These are phyloP conservation scores for Rousettus madagascariensis DNA, from an alignment of 2,797 vertebrate genomes.

Conservation along the genomic window DNA sequence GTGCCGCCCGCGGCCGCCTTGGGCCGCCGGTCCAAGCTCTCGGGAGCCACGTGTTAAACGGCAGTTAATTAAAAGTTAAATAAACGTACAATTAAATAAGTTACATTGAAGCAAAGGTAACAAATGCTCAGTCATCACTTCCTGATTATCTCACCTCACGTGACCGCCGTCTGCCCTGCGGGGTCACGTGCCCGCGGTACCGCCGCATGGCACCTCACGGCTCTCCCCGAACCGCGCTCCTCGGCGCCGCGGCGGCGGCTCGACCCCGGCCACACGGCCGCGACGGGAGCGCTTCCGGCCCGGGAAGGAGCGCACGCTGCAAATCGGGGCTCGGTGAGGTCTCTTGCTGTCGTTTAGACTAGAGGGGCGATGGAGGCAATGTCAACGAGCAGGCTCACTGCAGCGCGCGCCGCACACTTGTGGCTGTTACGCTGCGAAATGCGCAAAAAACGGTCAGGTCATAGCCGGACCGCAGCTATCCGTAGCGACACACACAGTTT, in stretches of 20 bases:
- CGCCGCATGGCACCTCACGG: rapidly evolving
- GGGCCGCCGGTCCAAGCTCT: rapidly evolving
- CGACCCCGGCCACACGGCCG: rapidly evolving
- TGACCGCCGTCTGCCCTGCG: too few species aligned
- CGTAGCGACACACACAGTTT: not conserved
- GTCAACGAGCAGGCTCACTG: not conserved
- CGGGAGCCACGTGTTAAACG: not conserved
- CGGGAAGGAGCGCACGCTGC: rapidly evolving
- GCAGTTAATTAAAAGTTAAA: not conserved
- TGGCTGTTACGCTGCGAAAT: rapidly evolving
- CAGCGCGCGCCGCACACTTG: rapidly evolving
- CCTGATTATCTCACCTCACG: not conserved
- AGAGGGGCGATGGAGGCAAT: not conserved
- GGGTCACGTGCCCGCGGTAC: too few species aligned
- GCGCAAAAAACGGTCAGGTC: too few species aligned
- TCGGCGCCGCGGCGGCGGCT: rapidly evolving
- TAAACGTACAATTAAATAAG: not conserved
- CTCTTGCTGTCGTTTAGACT: not conserved
- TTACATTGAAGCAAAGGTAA: not conserved
- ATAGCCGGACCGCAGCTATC: rapidly evolving
- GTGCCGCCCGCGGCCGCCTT: rapidly evolving
- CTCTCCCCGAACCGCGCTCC: not conserved
- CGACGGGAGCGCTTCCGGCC: rapidly evolving
- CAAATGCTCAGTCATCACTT: not conserved
- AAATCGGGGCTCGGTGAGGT: rapidly evolving